Evolutionary conservation across 1,140 invertebrate genomes (phyloP), one percentile per base, ranked within the genome.

Genomic region (Brachionus calyciflorus): DNA sequence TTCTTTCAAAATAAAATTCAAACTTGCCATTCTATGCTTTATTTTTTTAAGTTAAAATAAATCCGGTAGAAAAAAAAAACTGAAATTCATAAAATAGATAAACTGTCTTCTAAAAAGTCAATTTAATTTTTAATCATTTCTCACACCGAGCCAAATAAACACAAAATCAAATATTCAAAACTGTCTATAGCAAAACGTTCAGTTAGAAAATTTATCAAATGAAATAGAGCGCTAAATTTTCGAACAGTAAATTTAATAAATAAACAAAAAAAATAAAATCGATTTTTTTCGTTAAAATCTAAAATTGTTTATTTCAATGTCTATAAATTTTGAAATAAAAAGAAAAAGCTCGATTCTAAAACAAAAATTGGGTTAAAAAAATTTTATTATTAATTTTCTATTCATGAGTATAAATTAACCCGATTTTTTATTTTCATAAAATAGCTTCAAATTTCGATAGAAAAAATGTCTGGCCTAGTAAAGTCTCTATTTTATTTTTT

Each of bases 331-430:
- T n/a, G n/a, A n/a, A n/a, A n/a, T n/a, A n/a, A n/a, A n/a, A n/a
- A n/a, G n/a, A n/a, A n/a, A n/a, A n/a, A n/a, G n/a, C n/a, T n/a
- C n/a, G n/a, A n/a, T n/a, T n/a, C n/a, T n/a, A n/a, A n/a, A n/a
- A n/a, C n/a, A 44, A 65, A 44, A 65, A 65, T 44, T 65, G 40
- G 60, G 60, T 65, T 65, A 65, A 46, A 65, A 65, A 44, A 24
- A 14, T 17, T 46, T 46, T 7, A 7, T 46, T 46, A 46, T 46
- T 46, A 7, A 14, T 17, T 46, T 46, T 46, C 2, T 46, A 3
- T 10, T 5, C 14, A 24, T 44, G 40, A 14, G 40, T 65, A 65
- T 65, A 65, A 44, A 44, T 65, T 65, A 44, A 65, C 33, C 60
- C 60, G 55, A 60, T 60, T 60, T 60, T 60, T 28, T 63, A 33